Evolutionary conservation across 2,113 vertebrate species (phyloP).

Genomic region (Mastomys natalensis): DNA sequence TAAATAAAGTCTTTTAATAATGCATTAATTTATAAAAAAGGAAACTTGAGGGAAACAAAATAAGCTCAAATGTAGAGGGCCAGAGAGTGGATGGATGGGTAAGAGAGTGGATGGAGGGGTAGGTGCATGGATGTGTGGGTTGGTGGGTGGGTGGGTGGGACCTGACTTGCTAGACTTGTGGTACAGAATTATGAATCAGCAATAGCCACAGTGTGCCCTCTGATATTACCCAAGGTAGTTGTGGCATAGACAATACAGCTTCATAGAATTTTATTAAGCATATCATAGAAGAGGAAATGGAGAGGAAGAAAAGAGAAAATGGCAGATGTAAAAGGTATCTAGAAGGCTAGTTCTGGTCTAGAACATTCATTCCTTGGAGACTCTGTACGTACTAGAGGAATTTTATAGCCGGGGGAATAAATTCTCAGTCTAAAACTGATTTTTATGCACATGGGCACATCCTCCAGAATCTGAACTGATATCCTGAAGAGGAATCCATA

Average conservation of each 20-base stretch:
- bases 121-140: background rate
- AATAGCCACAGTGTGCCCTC: background rate
- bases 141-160: background rate
- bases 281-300: background rate
- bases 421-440: constrained; percentile 2
- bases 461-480: constrained; percentile 5
- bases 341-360: constrained; percentile 23
- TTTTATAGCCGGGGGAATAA: background rate
- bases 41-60: background rate
- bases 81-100: background rate
- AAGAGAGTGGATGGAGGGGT: background rate
- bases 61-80: background rate
- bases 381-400: background rate
- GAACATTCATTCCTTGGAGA: background rate
- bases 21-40: background rate
- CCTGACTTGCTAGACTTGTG: background rate
- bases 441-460: background rate
- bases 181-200: constrained; percentile 49
- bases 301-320: background rate
- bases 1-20: background rate
- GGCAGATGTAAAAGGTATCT: background rate
- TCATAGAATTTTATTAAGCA: background rate
- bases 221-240: background rate
- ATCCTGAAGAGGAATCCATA: constrained; percentile 31
- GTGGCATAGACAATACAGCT: background rate